Evolutionary conservation across 1,140 invertebrate genomes (phyloP), one percentile per base, ranked within the genome.

Genomic region (Babylonia areolata): DNA sequence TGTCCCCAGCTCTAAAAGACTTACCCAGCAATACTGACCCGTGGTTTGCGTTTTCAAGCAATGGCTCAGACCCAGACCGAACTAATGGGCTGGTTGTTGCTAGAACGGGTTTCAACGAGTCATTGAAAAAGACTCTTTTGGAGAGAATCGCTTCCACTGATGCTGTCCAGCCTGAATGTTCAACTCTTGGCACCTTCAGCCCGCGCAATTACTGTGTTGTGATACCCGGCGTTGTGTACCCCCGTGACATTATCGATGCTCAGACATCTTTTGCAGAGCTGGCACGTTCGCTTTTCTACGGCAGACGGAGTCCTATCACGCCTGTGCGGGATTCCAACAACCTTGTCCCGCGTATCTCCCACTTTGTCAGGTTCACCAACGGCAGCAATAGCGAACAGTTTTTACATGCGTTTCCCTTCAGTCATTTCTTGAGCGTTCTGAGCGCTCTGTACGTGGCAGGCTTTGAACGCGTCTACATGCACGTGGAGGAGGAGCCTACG

Each of bases 401-500:
- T 3, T 12, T 23, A 3, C n/a, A n/a, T n/a, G n/a, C n/a, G n/a
- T 86, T 81, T 33, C 12, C 33, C 33, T 42, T 54, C 64, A 23
- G 12, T 64, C 58, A 64, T n/a, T 86, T 37, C n/a, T 42, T 86
- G 33, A 86, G 46, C 42, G 69, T 84, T 17, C 64, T 84, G 54
- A 84, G 73, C 40, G 83, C 83, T 1, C 83, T 84, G 40, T 77
- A 86, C 46, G 81, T 86, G 35, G 85, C 31, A 6, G 81, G 80
- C 0, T 83, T 86, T 39, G 33, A 83, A 23, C 51, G 40, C 11
- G 85, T 86, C 51, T 77, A 77, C 46, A 5, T 86, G 11, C 85
- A 86, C 35, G 85, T 80, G 23, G 51, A 82, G 39, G 69, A 51
- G 20, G 64, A 77, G 42, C 85, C 81, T 28, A 12, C 31, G 31